These are phyloP conservation scores for Neotoxoptera formosana DNA, from an alignment of 1,140 invertebrate genomes.

Conservation along the genomic window DNA sequence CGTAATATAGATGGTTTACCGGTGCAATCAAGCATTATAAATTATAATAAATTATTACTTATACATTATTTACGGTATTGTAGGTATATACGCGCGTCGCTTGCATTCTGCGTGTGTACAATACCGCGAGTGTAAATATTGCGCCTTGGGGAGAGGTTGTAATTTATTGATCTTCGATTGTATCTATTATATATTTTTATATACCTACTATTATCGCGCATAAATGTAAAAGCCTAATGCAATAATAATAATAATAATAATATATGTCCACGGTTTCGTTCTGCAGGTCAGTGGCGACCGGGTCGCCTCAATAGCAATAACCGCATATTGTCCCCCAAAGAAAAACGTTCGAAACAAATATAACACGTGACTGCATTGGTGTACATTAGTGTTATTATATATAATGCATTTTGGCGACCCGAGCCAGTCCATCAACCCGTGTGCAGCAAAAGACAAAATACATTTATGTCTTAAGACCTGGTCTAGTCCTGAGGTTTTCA, in stretches of 20 bases:
- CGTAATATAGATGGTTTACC: not conserved
- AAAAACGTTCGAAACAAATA: not conserved
- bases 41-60: not conserved
- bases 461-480: not conserved
- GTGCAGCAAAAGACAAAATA: too few relatives aligned
- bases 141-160: not conserved
- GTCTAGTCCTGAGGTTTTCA: not conserved
- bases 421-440: not conserved
- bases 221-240: not conserved
- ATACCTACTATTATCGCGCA: not conserved
- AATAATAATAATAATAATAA: not conserved
- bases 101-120: not conserved
- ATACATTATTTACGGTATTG: not conserved
- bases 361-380: not conserved
- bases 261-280: not conserved
- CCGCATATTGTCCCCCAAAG: not conserved
- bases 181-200: not conserved
- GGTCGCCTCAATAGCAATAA: not conserved
- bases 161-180: not conserved
- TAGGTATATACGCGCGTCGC: not conserved
- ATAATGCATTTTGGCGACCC: not conserved
- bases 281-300: not conserved
- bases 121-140: not conserved
- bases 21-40: not conserved
- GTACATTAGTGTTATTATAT: too few relatives aligned